These are phyloP conservation scores for Ondatra zibethicus DNA, from an alignment of 2,113 vertebrate species.

Conservation along the genomic window DNA sequence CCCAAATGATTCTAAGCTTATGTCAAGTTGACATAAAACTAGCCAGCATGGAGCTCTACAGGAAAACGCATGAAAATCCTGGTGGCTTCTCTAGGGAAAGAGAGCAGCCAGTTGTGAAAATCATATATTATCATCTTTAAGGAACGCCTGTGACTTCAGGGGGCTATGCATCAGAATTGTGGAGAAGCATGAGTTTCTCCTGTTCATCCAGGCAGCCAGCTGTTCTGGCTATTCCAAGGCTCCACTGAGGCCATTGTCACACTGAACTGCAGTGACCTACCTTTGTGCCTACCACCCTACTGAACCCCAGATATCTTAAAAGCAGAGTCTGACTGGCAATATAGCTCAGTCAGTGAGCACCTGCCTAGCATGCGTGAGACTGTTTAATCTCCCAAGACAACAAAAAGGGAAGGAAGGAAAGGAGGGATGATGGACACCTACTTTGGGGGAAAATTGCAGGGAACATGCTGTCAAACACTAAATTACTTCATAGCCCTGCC, in stretches of 20 bases:
- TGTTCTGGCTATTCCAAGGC: too few relatives aligned
- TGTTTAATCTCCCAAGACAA: not conserved
- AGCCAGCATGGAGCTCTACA: not conserved
- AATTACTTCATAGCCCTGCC: not conserved
- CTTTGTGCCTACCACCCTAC: not conserved
- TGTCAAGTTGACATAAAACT: not conserved
- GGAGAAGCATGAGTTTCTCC: not conserved
- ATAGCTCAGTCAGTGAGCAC: not conserved
- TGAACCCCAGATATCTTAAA: not conserved
- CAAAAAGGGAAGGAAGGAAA: not conserved
- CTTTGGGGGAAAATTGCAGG: not conserved
- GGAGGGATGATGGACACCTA: not conserved
- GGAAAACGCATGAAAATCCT: not conserved
- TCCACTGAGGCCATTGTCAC: not conserved
- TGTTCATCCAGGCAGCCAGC: not conserved
- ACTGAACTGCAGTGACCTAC: not conserved
- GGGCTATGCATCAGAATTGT: not conserved
- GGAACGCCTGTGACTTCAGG: not conserved
- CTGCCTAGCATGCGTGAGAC: not conserved
- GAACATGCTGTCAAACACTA: not conserved
- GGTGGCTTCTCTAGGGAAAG: not conserved
- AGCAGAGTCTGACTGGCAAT: not conserved
- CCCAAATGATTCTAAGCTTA: not conserved
- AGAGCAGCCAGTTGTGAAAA: not conserved
- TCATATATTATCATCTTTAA: not conserved